A percentile compares a stretch with the other conserved stretches of the same genome.
These are phyloP conservation scores for Torymus aiolomorphi DNA, from an alignment of 2,888 invertebrate species.

Conservation along the genomic window DNA sequence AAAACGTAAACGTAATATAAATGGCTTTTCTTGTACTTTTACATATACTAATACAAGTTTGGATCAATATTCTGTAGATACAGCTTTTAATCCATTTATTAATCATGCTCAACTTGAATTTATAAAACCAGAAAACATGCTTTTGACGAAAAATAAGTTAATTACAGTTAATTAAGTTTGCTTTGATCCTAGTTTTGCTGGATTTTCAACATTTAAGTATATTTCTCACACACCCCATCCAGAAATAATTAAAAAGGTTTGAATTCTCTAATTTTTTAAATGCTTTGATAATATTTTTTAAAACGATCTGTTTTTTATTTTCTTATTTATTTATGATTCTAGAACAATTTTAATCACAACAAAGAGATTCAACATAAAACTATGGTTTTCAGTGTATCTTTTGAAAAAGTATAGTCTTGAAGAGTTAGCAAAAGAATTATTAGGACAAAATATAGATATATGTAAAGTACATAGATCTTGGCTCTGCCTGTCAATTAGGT, in stretches of 20 bases:
- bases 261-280: too few species aligned
- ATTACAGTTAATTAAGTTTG: constrained; percentile 83
- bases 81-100: constrained; percentile 79
- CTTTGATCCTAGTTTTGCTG: constrained; percentile 86
- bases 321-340: constrained; percentile 6
- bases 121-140: constrained; percentile 79
- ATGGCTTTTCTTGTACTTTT: constrained; percentile 91
- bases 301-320: neutral
- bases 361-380: neutral
- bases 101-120: constrained; percentile 78
- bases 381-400: constrained; percentile 84
- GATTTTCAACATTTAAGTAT: constrained; percentile 94
- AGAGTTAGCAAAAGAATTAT: constrained; percentile 79
- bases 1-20: constrained; percentile 86
- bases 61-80: constrained; percentile 79
- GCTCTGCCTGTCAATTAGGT: too few species aligned
- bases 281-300: constrained; percentile 18
- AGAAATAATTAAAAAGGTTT: constrained; percentile 69
- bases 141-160: constrained; percentile 78
- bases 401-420: constrained; percentile 76
- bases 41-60: constrained; percentile 80
- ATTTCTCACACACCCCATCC: constrained; percentile 83
- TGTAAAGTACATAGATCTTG: too few species aligned
- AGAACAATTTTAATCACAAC: neutral
- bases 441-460: too few species aligned